Evolutionary conservation across 2,113 vertebrate species (phyloP).

Genomic region (Perccottus glenii): DNA sequence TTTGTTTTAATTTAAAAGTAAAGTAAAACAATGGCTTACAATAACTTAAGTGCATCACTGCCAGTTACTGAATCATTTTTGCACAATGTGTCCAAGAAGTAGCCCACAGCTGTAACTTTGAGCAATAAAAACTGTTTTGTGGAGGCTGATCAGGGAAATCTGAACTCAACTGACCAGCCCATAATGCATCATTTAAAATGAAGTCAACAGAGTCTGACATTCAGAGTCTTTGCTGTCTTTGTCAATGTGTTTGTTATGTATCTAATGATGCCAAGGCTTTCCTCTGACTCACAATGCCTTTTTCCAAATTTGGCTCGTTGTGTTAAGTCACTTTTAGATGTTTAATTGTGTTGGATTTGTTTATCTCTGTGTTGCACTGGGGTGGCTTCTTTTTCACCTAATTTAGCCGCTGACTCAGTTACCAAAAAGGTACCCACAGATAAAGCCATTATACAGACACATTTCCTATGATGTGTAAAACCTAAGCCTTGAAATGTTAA

Average conservation of each 20-base stretch:
- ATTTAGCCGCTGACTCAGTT: slow-evolving; percentile 52
- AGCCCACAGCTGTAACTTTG: not conserved
- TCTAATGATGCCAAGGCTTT: too few relatives aligned
- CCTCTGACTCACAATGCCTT: not conserved
- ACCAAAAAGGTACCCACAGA: slow-evolving; percentile 35
- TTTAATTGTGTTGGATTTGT: slow-evolving; percentile 2
- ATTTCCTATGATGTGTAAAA: slow-evolving; percentile 19
- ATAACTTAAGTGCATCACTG: not conserved
- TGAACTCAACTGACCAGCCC: not conserved
- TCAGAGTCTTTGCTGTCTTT: too few relatives aligned
- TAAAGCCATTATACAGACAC: slow-evolving; percentile 25
- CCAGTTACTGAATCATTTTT: not conserved
- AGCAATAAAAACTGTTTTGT: not conserved
- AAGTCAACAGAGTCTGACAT: not conserved
- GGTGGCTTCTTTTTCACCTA: slow-evolving; percentile 13
- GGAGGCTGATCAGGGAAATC: not conserved
- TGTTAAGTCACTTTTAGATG: not conserved
- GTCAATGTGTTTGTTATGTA: too few relatives aligned
- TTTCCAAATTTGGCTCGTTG: not conserved
- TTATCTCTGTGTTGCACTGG: slow-evolving; percentile 15
- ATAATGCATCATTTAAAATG: not conserved
- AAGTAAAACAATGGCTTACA: too few relatives aligned
- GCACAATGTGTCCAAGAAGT: not conserved
- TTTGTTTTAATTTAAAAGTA: too few relatives aligned
- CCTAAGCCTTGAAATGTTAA: slow-evolving; percentile 18